Base-by-base conservation (phyloP, 2,888 invertebrate species). In the Cataglyphis altisquamis region DNA sequence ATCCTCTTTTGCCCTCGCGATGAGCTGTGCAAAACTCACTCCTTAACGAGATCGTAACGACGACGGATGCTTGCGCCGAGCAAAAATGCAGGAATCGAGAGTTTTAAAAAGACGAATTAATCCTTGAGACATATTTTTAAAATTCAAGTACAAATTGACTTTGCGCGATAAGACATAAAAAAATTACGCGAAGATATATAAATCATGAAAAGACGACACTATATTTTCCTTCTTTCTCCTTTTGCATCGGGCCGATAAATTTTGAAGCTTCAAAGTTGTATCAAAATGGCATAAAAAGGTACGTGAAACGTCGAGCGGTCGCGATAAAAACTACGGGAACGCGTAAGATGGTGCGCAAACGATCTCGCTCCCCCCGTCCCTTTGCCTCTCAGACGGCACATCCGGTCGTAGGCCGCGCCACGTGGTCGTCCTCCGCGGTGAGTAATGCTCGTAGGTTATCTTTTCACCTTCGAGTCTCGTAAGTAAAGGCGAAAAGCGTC, bases 391-490 rank as follows among this genome's bases (percentile, higher is more conserved):
- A 80, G 70, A 60, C 70, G 45, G 70, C 78, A 52, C n/a, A 80
- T 80, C 78, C 70, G 78, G 70, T 57, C 78, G 70, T 80, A 70
- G 78, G 60, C 70, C 80, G 41, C 74, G 32, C 62, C 85, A 64
- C 73, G 57, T 52, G 57, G 74, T 77, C 36, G 29, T 81, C 67
- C 64, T 83, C 62, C 73, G 39, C 89, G 86, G 92, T 94, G 94
- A 94, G 91, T 94, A 93, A 94, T 94, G 94, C 89, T 90, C 89
- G 78, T 85, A 90, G 94, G 94, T 94, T 94, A 94, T 94, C 94
- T 92, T 92, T 91, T 92, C 93, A 94, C 94, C 94, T 90, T 93
- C 92, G 91, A 86, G 88, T 90, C 92, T 92, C 93, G 92, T 94
- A 94, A 94, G 93, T 94, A 91, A 52, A 92, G 90, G 91, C 89